These are phyloP conservation scores for Ptychadena robeensis DNA, from an alignment of 2,797 vertebrate genomes.

Conservation along the genomic window DNA sequence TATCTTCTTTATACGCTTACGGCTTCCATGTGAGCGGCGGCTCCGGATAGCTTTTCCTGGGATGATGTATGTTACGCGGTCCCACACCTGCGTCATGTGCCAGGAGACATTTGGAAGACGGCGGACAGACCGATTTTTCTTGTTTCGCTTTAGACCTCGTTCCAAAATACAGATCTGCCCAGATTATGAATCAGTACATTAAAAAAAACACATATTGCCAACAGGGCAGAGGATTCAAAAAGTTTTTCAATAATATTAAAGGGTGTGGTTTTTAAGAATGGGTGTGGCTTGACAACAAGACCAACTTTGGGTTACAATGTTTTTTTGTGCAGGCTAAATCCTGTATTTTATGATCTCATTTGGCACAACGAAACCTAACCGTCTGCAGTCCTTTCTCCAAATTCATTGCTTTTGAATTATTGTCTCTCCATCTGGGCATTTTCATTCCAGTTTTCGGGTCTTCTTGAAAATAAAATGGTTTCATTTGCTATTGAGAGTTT, in stretches of 20 bases:
- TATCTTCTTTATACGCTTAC: slow-evolving; percentile 14
- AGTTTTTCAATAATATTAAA: not conserved
- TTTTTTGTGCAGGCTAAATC: not conserved
- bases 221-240: too few species aligned
- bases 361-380: not conserved
- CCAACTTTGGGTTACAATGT: not conserved
- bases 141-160: not conserved
- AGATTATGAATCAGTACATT: not conserved
- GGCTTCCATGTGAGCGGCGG: slow-evolving; percentile 7
- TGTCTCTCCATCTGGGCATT: not conserved
- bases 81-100: slow-evolving; percentile 7
- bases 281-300: not conserved
- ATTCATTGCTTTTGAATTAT: not conserved
- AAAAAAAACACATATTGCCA: too few species aligned
- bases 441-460: not conserved
- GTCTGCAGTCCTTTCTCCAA: not conserved
- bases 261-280: not conserved
- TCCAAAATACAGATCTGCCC: not conserved
- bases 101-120: slow-evolving; percentile 17
- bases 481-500: too few species aligned
- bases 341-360: not conserved
- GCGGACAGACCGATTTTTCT: not conserved
- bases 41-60: slow-evolving; percentile 3
- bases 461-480: not conserved
- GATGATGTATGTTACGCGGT: slow-evolving; percentile 16